Percentiles rank a stretch among this genome's conserved stretches.
Conservation (phyloP, 2,797 vertebrate genomes). For the Champsocephalus esox region DNA sequence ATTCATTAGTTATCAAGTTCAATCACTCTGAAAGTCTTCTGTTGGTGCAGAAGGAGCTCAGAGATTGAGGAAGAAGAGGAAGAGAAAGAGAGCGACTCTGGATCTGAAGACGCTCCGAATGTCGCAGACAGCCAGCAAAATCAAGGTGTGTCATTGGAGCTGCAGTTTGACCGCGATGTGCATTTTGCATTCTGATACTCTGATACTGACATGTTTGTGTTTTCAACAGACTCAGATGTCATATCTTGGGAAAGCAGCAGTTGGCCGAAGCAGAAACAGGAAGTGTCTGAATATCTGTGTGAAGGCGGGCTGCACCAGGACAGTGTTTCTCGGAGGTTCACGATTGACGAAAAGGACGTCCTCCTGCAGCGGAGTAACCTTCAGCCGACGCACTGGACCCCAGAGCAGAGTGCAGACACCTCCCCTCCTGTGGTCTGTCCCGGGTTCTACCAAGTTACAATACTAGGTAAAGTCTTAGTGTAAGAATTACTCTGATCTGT, state of each 20-base stretch:
- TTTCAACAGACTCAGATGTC: constrained; percentile 32
- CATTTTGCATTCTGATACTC: not conserved
- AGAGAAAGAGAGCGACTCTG: constrained; percentile 41
- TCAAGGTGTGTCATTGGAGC: constrained; percentile 45
- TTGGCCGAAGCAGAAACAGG: constrained; percentile 82
- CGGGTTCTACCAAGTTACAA: constrained; percentile 89
- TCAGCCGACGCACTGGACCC: constrained; percentile 83
- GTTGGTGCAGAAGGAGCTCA: not conserved
- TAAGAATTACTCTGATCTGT: not conserved
- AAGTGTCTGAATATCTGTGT: constrained; percentile 81
- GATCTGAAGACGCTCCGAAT: constrained; percentile 24
- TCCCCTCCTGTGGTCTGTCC: constrained; percentile 70
- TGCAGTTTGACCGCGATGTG: not conserved
- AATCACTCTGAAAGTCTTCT: not conserved
- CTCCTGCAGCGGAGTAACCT: constrained; percentile 87
- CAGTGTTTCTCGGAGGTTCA: constrained; percentile 88
- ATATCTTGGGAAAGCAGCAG: constrained; percentile 87
- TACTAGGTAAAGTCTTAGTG: constrained; percentile 85
- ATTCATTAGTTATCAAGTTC: not conserved
- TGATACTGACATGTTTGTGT: constrained; percentile 4
- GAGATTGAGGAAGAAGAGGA: constrained; percentile 9
- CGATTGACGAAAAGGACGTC: constrained; percentile 78
- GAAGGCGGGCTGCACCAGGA: constrained; percentile 82
- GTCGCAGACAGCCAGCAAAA: constrained; percentile 12
- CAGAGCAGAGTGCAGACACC: constrained; percentile 58